Conservation (phyloP, 2,113 vertebrate genomes). For the Crotalus viridis region DNA sequence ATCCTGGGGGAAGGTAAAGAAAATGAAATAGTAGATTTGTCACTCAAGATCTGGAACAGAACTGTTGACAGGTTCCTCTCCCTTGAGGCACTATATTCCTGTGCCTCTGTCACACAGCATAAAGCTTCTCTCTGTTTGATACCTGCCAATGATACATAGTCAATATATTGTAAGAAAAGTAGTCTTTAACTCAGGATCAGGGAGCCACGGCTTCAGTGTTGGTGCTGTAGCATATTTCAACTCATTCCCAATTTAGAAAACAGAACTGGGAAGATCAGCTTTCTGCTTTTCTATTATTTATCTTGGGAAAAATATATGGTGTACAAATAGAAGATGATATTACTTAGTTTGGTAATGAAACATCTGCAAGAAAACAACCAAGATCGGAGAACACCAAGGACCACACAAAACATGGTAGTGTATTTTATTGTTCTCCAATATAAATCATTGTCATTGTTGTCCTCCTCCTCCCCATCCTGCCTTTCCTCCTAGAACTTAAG, state of each 20-base stretch:
- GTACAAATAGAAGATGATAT: not conserved
- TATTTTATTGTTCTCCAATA: not conserved
- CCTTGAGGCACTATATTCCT: slow-evolving; percentile 57
- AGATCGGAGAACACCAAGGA: not conserved
- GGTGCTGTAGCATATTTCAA: not conserved
- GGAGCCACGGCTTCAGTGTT: not conserved
- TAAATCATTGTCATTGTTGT: not conserved
- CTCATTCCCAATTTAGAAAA: not conserved
- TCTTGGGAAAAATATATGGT: not conserved
- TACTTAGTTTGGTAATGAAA: not conserved
- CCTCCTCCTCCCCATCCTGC: not conserved
- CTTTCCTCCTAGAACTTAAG: not conserved
- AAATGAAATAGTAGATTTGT: slow-evolving; percentile 57
- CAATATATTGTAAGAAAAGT: not conserved
- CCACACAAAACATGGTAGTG: not conserved
- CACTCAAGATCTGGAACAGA: slow-evolving; percentile 57
- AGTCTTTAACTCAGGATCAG: not conserved
- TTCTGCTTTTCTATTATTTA: not conserved
- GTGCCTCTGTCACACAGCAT: slow-evolving; percentile 57
- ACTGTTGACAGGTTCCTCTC: slow-evolving; percentile 67
- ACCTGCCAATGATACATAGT: not conserved
- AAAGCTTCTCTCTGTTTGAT: slow-evolving; percentile 2
- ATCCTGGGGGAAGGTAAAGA: slow-evolving; percentile 51
- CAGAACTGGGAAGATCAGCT: not conserved
- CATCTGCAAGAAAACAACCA: not conserved